Evolutionary conservation across 92 coral and sea anemone species (phyloP), one percentile per base, ranked within the genome.

Genomic region (Epizoanthus ramosus): DNA sequence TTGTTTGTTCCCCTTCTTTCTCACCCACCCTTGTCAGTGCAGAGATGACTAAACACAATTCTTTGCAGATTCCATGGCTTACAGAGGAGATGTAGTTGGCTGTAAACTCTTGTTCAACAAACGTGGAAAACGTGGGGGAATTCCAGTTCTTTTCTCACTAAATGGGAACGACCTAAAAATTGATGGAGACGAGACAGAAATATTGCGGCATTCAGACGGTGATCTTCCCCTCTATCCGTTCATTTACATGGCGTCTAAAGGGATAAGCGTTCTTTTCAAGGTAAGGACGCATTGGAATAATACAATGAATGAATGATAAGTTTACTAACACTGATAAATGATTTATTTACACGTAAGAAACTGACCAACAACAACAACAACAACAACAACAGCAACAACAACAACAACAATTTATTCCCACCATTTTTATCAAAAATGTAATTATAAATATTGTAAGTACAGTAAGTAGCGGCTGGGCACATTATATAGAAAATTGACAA

Each of bases 81-180:
- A 75, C 14, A 58, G 81, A 57, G 81, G 81, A 8, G 81, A 75
- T 33, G 68, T 75, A 9, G 63, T 75, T 12, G 28, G 81, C 13
- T 75, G 81, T 12, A 75, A 33, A 24, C 68, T 75, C 17, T 53
- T 75, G 8, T 75, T 75, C 53, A 19, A 59, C 57, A 6, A 43
- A 2, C 13, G 0, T 1, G 24, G 68, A 8, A 25, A 35, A 58
- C 54, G 17, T 2, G 81, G 68, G 1, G 81, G 68, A 12, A 58
- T 75, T 18, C 81, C 81, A 15, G 81, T 75, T 59, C 57, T 75
- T 33, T 75, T 75, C 57, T 75, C 81, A n/a, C 57, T 75, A 14
- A 75, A 75, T 39, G 81, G 57, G 37, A 59, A 59, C 33, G 79
- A 74, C 57, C 45, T 74, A 12, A 43, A 75, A 16, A 19, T 59